Base-by-base conservation (phyloP, 23 tunicate genomes). In the Oikopleura albicans region DNA sequence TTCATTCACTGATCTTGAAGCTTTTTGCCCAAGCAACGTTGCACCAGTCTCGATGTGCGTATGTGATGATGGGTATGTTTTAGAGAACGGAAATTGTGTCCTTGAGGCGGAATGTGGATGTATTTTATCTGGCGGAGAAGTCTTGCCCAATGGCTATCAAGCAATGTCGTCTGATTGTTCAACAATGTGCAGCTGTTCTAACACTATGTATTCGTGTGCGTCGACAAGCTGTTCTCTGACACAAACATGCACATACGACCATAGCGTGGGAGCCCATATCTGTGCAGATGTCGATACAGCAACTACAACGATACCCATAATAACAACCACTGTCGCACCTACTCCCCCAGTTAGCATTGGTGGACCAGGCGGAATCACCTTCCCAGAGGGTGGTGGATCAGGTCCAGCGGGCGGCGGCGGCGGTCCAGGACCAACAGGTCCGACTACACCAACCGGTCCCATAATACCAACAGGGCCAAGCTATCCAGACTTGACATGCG, bases 1-100 rank as follows among this genome's bases (percentile, higher is more conserved):
- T 84, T 66, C 40, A 34, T 29, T 4, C n/a, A 76, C 86, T 0
- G 41, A 71, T 29, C 16, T 49, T 12, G 63, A 49, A 12, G 16
- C 12, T 8, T 49, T 49, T 1, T 76, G 87, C 36, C 41, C 75
- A 33, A 39, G 31, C 33, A 8, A 4, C 0, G 59, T 4, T n/a
- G 59, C 31, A 33, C 37, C 40, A 12, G 39, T 39, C 8, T 33
- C 87, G 39, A 28, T 37, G 66, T 86, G 87, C 59, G 0, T 0
- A 22, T 86, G 87, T 84, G 29, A 83, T n/a, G 63, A 36, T 0
- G 87, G 87, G 39, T 76, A 84, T 39, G 22, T 86, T 84, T 84
- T 39, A 39, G 4, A 84, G 1, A 41, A 86, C 59, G 87, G 87
- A 0, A 84, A 83, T 28, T 86, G 87, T 41, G 85, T 86, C 0